Evolutionary conservation across 2,888 invertebrate genomes (phyloP).

Genomic region (Tiphia femorata): DNA sequence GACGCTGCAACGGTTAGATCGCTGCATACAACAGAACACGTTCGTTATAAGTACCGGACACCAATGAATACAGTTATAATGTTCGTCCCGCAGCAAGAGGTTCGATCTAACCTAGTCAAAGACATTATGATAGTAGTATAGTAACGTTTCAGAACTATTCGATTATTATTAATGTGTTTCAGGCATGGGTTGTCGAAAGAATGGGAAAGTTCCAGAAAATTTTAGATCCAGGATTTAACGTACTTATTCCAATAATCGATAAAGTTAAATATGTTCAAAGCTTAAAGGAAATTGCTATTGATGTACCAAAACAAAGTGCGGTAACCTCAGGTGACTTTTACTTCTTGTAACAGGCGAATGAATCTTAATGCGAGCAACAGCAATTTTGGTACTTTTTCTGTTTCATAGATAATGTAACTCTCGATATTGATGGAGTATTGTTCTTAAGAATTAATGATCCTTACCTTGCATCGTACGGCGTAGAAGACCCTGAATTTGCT

Average conservation of each 20-base stretch:
- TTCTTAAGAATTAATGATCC: constrained; percentile 95
- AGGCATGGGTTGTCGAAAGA: constrained; percentile 97
- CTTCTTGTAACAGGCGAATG: background rate
- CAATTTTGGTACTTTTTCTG: background rate
- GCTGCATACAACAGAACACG: no score
- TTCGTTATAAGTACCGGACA: no score
- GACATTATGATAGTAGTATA: background rate
- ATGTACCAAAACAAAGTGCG: constrained; percentile 98
- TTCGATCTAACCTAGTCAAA: constrained; percentile 13
- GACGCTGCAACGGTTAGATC: no score
- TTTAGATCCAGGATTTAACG: constrained; percentile 93
- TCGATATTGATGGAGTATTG: constrained; percentile 96
- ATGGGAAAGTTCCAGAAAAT: constrained; percentile 98
- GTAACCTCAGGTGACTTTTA: constrained; percentile 81
- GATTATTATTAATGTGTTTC: constrained; percentile 48
- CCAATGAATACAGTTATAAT: constrained; percentile 93
- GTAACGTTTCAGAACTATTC: background rate
- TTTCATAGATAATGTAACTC: constrained; percentile 90
- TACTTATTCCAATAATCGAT: constrained; percentile 92
- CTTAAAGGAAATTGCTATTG: constrained; percentile 98
- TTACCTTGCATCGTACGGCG: constrained; percentile 95
- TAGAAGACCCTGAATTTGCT: constrained; percentile 99
- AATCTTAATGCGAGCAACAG: no score
- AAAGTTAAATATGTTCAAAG: constrained; percentile 97
- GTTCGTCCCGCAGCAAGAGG: constrained; percentile 99